Conservation (phyloP, 2,797 vertebrate species). For the Falco berigora region DNA sequence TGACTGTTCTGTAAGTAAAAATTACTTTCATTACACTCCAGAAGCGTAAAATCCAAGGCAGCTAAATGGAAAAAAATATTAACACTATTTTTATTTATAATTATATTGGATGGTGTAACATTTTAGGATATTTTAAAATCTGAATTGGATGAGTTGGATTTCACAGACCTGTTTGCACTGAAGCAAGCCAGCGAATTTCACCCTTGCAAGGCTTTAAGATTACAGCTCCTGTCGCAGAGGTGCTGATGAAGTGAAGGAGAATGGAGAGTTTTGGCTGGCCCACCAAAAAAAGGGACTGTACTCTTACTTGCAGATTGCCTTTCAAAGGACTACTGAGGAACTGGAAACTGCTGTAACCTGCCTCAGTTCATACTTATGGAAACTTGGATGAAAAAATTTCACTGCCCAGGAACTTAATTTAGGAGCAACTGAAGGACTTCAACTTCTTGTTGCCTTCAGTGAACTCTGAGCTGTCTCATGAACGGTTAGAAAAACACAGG, state of each 20-base stretch:
- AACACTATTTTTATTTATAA: neutral
- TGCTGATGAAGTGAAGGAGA: neutral
- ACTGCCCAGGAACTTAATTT: neutral
- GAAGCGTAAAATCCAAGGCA: neutral
- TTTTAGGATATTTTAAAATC: neutral
- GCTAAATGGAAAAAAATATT: neutral
- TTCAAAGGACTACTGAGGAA: neutral
- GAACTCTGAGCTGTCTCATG: neutral
- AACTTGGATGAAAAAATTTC: neutral
- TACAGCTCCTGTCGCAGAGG: neutral
- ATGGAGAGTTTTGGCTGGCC: neutral
- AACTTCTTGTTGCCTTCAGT: neutral
- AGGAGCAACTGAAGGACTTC: neutral
- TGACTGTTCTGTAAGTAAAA: neutral
- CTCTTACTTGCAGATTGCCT: accelerated
- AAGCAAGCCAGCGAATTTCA: neutral
- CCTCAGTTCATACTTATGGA: neutral
- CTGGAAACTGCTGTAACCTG: neutral
- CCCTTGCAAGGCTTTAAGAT: neutral
- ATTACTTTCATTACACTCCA: neutral
- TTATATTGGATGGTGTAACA: neutral
- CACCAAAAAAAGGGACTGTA: neutral
- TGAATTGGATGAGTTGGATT: neutral
- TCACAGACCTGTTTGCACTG: neutral
- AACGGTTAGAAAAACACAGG: neutral